phyloP scores from a whole-genome alignment of 2,888 invertebrate genomes.

The Syrista parreyssii region DNA sequence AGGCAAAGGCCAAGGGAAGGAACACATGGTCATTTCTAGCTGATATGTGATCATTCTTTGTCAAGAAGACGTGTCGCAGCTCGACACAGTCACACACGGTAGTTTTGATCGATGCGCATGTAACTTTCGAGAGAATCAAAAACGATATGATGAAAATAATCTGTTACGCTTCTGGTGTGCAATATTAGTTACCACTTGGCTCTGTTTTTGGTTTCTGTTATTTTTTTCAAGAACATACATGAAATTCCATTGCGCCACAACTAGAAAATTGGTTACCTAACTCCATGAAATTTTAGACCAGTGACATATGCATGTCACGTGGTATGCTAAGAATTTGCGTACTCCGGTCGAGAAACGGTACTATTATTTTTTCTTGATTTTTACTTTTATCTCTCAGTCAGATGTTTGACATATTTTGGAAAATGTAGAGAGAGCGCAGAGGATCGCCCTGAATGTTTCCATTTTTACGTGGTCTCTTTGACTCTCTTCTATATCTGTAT shows the following conservation, averaged over 20 bases:
- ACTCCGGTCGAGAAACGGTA: too few species aligned
- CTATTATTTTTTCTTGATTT: conserved; percentile 35
- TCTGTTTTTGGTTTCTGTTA: background rate
- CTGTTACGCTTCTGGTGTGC: conserved; percentile 28
- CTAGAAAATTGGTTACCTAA: background rate
- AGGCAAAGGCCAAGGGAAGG: background rate
- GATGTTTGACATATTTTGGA: conserved; percentile 50
- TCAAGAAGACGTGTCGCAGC: conserved; percentile 57
- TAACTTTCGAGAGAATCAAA: conserved; percentile 14
- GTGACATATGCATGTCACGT: too few species aligned
- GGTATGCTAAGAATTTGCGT: too few species aligned
- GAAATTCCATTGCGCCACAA: background rate
- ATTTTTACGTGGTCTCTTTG: conserved; percentile 56
- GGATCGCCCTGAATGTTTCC: too few species aligned
- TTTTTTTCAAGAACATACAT: background rate
- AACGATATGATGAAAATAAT: conserved; percentile 44
- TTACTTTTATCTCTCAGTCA: conserved; percentile 35
- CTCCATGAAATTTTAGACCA: too few species aligned
- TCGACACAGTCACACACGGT: conserved; percentile 44
- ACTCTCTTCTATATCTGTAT: conserved; percentile 10
- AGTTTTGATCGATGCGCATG: conserved; percentile 50
- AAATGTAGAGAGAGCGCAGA: too few species aligned
- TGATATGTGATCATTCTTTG: conserved; percentile 56
- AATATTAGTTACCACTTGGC: background rate
- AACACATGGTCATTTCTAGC: conserved; percentile 28